Percentiles rank a stretch among this genome's conserved stretches.
Evolutionary conservation across 30 jellyfish, hydroid and myxozoan genomes (phyloP).

Genomic region (Catostylus mosaicus): DNA sequence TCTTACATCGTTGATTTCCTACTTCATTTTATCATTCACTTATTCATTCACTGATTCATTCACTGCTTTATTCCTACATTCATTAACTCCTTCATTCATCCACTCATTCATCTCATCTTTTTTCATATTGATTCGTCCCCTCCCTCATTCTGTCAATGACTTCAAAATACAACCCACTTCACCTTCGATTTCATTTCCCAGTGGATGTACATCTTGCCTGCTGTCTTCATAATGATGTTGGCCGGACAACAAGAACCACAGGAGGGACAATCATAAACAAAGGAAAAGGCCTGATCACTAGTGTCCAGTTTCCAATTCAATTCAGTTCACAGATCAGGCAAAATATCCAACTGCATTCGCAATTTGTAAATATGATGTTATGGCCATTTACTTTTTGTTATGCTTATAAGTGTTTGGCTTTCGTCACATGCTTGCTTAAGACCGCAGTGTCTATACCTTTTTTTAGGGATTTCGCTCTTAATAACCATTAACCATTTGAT

Average conservation of each 20-base stretch:
- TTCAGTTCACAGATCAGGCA: neutral
- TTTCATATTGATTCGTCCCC: neutral
- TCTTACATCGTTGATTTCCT: neutral
- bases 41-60: neutral
- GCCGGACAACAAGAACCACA: constrained; percentile 95
- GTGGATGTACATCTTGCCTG: constrained; percentile 99
- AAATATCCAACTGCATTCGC: no score
- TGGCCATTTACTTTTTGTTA: no score
- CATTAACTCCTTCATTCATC: neutral
- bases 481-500: no score
- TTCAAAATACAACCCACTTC: no score
- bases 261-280: constrained; percentile 56
- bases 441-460: no score
- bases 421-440: no score
- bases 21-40: neutral
- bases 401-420: no score
- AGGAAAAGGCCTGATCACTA: neutral
- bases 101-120: neutral
- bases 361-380: no score
- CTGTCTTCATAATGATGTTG: constrained; percentile 81
- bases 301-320: neutral
- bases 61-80: neutral
- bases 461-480: no score
- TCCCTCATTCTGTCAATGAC: neutral
- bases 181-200: constrained; percentile 14